Percentiles rank a stretch among this genome's conserved stretches.
phyloP scores from a whole-genome alignment of 2,888 invertebrate species.

The Entomobrya multifasciata region DNA sequence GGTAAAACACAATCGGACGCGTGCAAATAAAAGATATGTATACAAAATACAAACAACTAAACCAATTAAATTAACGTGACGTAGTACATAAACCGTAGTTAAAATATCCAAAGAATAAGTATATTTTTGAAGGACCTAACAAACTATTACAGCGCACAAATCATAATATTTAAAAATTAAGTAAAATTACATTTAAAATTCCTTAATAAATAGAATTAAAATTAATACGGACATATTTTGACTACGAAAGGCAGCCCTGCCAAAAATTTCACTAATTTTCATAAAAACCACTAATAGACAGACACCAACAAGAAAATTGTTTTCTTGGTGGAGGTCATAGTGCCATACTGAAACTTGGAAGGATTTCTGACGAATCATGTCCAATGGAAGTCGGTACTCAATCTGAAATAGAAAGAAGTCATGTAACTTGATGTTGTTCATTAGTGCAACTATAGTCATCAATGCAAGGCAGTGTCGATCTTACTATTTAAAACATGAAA shows the following conservation, averaged over 20 bases:
- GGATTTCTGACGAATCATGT: constrained; percentile 87
- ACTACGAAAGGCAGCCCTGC: not conserved
- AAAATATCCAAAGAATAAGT: too few relatives aligned
- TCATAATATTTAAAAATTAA: too few relatives aligned
- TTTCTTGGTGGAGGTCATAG: constrained; percentile 95
- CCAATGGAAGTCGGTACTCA: constrained; percentile 92
- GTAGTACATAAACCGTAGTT: too few relatives aligned
- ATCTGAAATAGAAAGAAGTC: constrained; percentile 84
- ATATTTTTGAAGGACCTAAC: too few relatives aligned
- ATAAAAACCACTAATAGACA: constrained; percentile 79
- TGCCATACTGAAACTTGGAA: constrained; percentile 98
- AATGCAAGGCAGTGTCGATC: constrained; percentile 65
- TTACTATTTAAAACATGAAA: too few relatives aligned
- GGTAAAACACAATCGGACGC: too few relatives aligned
- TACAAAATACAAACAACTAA: too few relatives aligned
- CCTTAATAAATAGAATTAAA: not conserved
- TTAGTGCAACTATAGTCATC: too few relatives aligned
- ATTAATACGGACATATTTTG: not conserved
- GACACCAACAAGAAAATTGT: constrained; percentile 96
- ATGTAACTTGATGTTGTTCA: too few relatives aligned
- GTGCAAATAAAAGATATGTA: too few relatives aligned
- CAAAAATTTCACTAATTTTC: not conserved
- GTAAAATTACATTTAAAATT: not conserved
- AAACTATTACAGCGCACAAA: too few relatives aligned
- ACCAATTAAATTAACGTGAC: too few relatives aligned